Evolutionary conservation across 2,888 invertebrate species (phyloP).

Genomic region (Exocentrus adspersus): DNA sequence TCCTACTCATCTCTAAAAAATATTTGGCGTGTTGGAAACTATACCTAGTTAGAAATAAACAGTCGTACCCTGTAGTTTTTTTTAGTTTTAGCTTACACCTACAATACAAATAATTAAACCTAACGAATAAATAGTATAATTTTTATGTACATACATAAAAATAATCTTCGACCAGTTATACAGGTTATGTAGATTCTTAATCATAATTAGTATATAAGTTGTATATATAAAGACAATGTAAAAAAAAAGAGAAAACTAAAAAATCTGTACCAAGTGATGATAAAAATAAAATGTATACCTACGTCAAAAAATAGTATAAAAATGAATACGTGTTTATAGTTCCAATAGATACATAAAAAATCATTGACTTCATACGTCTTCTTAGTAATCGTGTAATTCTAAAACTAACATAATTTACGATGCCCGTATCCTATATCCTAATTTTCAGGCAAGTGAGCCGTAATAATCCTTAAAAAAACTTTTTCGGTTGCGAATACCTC

Average conservation of each 20-base stretch:
- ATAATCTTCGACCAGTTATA: slow-evolving; percentile 39
- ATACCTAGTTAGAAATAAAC: slow-evolving; percentile 22
- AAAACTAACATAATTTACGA: neutral
- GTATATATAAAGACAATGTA: slow-evolving; percentile 25
- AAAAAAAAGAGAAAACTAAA: slow-evolving; percentile 11
- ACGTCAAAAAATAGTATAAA: slow-evolving; percentile 17
- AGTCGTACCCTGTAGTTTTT: slow-evolving; percentile 45
- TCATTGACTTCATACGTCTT: slow-evolving; percentile 35
- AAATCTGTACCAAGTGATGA: slow-evolving; percentile 17
- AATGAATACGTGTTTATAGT: slow-evolving; percentile 15
- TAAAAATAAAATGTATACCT: slow-evolving; percentile 21
- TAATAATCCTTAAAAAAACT: neutral
- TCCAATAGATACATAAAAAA: slow-evolving; percentile 27
- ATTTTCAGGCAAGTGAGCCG: slow-evolving; percentile 1
- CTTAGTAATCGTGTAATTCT: neutral
- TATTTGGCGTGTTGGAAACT: slow-evolving; percentile 18
- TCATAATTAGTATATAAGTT: slow-evolving; percentile 6
- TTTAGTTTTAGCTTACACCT: slow-evolving; percentile 38
- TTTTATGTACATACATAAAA: slow-evolving; percentile 15
- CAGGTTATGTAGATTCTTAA: slow-evolving; percentile 36
- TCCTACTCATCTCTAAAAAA: neutral
- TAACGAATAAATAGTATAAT: slow-evolving; percentile 25
- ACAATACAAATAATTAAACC: slow-evolving; percentile 36
- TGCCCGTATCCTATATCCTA: neutral
- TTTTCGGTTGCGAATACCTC: neutral